phyloP scores from a whole-genome alignment of 2,797 vertebrate species.

The Neoniphon sammara region DNA sequence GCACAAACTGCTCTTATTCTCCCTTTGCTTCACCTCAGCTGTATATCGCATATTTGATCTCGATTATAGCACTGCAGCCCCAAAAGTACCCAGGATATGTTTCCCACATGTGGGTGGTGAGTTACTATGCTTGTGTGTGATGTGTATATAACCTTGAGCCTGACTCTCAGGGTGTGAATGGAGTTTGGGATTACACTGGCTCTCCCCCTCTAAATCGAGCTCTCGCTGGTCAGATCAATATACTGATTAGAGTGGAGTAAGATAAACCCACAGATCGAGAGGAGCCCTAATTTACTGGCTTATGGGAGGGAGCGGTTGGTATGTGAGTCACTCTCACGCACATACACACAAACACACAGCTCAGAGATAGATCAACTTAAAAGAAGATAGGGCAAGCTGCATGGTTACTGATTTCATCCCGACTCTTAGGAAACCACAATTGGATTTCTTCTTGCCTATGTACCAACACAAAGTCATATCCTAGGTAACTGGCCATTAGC shows the following conservation, averaged over 20 bases:
- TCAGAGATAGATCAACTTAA: constrained; percentile 47
- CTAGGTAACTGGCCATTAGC: constrained; percentile 43
- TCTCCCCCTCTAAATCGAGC: constrained; percentile 71
- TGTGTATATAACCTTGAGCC: constrained; percentile 78
- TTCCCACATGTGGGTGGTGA: constrained; percentile 16
- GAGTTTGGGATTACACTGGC: constrained; percentile 77
- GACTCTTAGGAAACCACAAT: constrained; percentile 27
- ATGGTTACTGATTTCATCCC: constrained; percentile 45
- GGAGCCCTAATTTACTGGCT: constrained; percentile 74
- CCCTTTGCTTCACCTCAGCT: constrained; percentile 5
- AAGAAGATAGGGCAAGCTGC: constrained; percentile 53
- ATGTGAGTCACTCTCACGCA: constrained; percentile 54
- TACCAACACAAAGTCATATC: constrained; percentile 59
- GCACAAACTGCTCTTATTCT: constrained; percentile 60
- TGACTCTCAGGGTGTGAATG: constrained; percentile 77
- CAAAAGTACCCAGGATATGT: constrained; percentile 16
- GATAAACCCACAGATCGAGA: constrained; percentile 79
- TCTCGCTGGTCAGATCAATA: constrained; percentile 80
- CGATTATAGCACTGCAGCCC: not conserved
- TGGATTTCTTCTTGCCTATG: constrained; percentile 59
- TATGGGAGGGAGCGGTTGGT: constrained; percentile 56
- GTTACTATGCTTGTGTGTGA: constrained; percentile 27
- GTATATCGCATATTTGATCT: constrained; percentile 7
- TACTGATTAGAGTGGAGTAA: constrained; percentile 79
- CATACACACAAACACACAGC: constrained; percentile 24